These are phyloP conservation scores for Poeciliopsis retropinna DNA, from an alignment of 2,113 vertebrate species.

Conservation along the genomic window DNA sequence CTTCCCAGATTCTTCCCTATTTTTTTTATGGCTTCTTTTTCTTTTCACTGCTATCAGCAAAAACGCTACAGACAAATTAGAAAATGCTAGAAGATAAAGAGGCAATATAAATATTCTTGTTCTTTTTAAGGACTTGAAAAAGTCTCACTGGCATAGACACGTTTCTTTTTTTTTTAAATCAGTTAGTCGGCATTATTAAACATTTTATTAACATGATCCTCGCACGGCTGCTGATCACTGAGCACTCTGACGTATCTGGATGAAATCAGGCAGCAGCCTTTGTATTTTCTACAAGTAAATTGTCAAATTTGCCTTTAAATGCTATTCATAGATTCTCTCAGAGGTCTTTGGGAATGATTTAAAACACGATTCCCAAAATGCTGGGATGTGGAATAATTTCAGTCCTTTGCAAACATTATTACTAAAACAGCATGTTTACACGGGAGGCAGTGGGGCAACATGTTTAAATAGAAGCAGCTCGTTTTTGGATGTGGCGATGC, in stretches of 20 bases:
- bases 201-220: not conserved
- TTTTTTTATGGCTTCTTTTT: conserved; percentile 42
- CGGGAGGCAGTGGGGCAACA: conserved; percentile 46
- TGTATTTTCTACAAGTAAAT: not conserved
- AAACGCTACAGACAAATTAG: not conserved
- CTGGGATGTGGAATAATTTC: not conserved
- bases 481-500: conserved; percentile 35
- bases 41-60: not conserved
- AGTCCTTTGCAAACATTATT: too few relatives aligned
- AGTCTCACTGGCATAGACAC: not conserved
- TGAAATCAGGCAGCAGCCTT: not conserved
- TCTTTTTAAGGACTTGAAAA: not conserved
- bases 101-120: not conserved
- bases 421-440: conserved; percentile 2
- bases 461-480: conserved; percentile 10
- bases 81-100: not conserved
- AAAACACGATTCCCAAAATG: not conserved
- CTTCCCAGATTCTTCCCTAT: not conserved
- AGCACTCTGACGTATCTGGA: not conserved
- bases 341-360: not conserved
- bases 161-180: not conserved
- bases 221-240: not conserved
- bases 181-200: not conserved
- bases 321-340: not conserved
- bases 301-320: not conserved